A percentile compares a stretch with the other conserved stretches of the same genome.
Evolutionary conservation across 2,797 vertebrate genomes (phyloP).

Genomic region (Ceryle rudis): DNA sequence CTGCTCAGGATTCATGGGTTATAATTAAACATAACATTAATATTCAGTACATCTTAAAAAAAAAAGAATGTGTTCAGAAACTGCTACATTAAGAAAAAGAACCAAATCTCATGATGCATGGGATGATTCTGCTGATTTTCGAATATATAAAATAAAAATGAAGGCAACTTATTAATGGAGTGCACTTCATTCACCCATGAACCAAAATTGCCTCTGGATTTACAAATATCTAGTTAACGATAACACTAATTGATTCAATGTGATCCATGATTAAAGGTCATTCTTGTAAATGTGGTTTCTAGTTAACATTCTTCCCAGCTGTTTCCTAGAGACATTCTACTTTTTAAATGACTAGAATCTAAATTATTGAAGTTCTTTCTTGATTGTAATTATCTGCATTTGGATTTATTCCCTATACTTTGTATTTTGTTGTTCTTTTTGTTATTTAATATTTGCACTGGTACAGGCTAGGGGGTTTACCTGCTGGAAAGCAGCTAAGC

Average conservation of each 20-base stretch:
- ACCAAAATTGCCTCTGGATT: not conserved
- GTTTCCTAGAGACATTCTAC: not conserved
- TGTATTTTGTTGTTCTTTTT: not conserved
- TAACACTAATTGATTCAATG: slow-evolving; percentile 6
- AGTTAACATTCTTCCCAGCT: not conserved
- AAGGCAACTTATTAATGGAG: not conserved
- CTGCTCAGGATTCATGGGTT: not conserved
- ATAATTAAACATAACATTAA: not conserved
- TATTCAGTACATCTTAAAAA: not conserved
- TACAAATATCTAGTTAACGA: slow-evolving; percentile 12
- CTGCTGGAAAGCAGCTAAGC: too few species aligned
- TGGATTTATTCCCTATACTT: not conserved
- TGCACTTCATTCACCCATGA: not conserved
- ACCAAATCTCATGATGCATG: not conserved
- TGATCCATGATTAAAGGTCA: not conserved
- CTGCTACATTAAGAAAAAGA: not conserved
- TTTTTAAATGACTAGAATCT: not conserved
- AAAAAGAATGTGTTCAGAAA: not conserved
- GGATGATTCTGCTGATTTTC: not conserved
- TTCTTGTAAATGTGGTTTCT: not conserved
- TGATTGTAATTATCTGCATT: not conserved
- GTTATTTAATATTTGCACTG: not conserved
- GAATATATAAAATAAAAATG: not conserved
- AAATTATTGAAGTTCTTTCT: slow-evolving; percentile 2
- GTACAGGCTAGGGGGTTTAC: too few species aligned